Conservation (phyloP, 2,888 invertebrate species). For the Tenthredo distinguenda region DNA sequence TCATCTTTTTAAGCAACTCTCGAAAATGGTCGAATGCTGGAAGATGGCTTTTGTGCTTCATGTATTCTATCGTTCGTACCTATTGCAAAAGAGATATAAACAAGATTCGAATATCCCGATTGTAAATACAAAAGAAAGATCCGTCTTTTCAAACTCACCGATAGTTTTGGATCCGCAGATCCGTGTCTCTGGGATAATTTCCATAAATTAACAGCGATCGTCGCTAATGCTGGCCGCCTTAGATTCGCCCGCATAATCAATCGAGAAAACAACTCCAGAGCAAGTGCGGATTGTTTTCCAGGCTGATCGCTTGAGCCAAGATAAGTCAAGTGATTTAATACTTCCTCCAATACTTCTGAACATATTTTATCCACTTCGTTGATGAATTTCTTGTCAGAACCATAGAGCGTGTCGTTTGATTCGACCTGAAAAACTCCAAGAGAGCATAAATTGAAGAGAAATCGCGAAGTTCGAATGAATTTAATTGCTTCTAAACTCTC, state of each 20-base stretch:
- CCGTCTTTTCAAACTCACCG: conserved; percentile 69
- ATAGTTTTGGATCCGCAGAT: conserved; percentile 80
- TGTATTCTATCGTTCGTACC: conserved; percentile 72
- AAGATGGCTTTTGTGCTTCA: conserved; percentile 69
- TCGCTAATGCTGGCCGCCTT: conserved; percentile 81
- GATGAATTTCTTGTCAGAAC: conserved; percentile 92
- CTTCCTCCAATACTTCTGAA: conserved; percentile 87
- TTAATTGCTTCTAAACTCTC: neutral
- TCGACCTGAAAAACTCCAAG: conserved; percentile 82
- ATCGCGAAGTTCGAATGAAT: conserved; percentile 41
- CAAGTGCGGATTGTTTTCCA: conserved; percentile 86
- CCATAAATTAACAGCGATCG: conserved; percentile 91
- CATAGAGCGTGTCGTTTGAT: conserved; percentile 95
- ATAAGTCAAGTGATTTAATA: conserved; percentile 86
- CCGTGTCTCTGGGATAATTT: conserved; percentile 86
- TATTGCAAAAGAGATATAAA: conserved; percentile 59
- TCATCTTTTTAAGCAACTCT: conserved; percentile 70
- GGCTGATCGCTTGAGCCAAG: conserved; percentile 82
- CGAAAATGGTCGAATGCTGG: conserved; percentile 69
- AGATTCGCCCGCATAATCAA: conserved; percentile 85
- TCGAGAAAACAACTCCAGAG: conserved; percentile 87
- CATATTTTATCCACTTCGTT: conserved; percentile 89
- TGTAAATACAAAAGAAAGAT: conserved; percentile 35
- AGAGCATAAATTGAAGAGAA: conserved; percentile 49
- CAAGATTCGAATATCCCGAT: conserved; percentile 29